phyloP scores from a whole-genome alignment of 2,113 vertebrate species.

The Rostratula benghalensis region DNA sequence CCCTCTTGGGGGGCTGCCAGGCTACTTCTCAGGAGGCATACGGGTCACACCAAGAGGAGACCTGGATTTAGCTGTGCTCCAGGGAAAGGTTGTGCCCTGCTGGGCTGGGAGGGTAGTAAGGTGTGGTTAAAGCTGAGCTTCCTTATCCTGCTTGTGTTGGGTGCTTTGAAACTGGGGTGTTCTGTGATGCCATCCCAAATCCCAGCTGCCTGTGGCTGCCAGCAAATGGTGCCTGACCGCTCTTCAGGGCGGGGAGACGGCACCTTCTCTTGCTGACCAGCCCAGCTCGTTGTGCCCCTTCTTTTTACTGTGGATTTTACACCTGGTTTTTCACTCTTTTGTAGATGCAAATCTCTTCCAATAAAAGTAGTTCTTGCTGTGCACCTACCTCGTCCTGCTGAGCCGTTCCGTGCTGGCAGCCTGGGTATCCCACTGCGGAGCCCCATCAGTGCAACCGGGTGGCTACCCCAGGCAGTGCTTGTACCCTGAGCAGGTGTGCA shows the following conservation, averaged over 20 bases:
- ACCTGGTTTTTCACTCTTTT: constrained; percentile 76
- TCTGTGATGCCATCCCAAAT: background rate
- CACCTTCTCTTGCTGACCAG: background rate
- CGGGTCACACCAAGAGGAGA: background rate
- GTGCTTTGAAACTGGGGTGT: background rate
- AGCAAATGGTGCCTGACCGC: constrained; percentile 7
- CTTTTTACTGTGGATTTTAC: constrained; percentile 70
- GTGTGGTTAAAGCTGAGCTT: background rate
- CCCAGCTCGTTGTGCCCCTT: background rate
- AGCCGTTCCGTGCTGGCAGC: rapidly evolving
- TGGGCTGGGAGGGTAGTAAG: background rate
- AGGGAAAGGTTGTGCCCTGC: rapidly evolving
- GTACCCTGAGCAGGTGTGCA: rapidly evolving
- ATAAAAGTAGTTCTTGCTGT: constrained; percentile 67
- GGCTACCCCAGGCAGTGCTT: background rate
- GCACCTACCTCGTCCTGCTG: background rate
- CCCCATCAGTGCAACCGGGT: rapidly evolving
- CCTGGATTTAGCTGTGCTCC: rapidly evolving
- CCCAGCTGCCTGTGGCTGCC: background rate
- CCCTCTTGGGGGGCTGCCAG: background rate
- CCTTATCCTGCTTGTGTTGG: background rate
- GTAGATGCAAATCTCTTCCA: constrained; percentile 71
- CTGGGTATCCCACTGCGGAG: rapidly evolving
- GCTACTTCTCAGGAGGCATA: background rate
- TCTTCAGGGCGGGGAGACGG: background rate